phyloP scores from a whole-genome alignment of 2,888 invertebrate genomes.

The Machimus rusticus region DNA sequence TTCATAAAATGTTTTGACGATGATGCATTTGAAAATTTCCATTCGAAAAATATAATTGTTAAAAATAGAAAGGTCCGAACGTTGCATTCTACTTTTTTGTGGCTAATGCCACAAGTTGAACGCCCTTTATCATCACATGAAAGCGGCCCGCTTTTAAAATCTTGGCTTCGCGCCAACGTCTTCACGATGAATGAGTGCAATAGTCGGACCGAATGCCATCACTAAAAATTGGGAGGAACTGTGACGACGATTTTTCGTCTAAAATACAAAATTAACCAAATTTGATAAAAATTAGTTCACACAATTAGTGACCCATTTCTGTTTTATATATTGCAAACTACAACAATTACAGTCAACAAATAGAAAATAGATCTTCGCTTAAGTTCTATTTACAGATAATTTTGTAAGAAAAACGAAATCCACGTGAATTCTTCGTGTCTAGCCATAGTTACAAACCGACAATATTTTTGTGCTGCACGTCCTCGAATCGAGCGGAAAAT shows the following conservation, averaged over 20 bases:
- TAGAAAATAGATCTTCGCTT: background rate
- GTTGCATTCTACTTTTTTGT: background rate
- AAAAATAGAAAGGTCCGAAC: constrained; percentile 11
- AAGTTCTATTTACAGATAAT: background rate
- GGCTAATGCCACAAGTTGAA: background rate
- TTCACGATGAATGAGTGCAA: constrained; percentile 11
- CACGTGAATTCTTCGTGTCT: background rate
- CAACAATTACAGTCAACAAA: background rate
- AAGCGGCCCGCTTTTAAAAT: constrained; percentile 7
- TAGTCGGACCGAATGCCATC: background rate
- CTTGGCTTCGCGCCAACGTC: background rate
- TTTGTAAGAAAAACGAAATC: background rate
- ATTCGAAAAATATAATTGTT: background rate
- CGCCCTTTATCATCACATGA: constrained; percentile 5
- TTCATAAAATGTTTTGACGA: background rate
- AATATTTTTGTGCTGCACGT: background rate
- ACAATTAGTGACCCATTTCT: background rate
- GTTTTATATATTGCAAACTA: background rate
- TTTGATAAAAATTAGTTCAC: background rate
- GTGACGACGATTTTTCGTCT: background rate
- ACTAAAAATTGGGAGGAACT: background rate
- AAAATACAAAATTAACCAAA: background rate
- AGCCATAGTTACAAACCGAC: background rate
- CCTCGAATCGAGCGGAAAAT: background rate
- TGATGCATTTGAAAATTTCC: background rate